These are phyloP conservation scores for Drosophila mayri DNA, from an alignment of 1,140 invertebrate species.

Conservation along the genomic window DNA sequence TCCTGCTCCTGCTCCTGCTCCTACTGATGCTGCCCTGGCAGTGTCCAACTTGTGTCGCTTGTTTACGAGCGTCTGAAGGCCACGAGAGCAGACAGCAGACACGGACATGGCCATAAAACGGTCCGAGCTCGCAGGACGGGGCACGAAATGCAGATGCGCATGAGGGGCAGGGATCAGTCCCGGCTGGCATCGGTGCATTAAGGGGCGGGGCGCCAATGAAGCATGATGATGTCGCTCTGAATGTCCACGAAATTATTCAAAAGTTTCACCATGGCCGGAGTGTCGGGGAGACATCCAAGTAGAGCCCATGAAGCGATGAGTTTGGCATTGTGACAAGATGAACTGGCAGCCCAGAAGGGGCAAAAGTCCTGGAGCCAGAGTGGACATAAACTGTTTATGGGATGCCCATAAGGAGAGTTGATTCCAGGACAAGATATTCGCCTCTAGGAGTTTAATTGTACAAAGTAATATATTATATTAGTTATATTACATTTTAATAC, in stretches of 20 bases:
- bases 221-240: conserved; percentile 45
- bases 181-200: conserved; percentile 28
- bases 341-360: conserved; percentile 13
- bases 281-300: background rate
- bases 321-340: conserved; percentile 53
- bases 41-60: conserved; percentile 62
- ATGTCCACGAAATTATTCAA: conserved; percentile 54
- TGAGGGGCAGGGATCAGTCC: conserved; percentile 16
- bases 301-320: conserved; percentile 17
- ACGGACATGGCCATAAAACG: conserved; percentile 63
- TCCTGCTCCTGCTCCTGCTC: background rate
- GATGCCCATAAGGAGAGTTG: background rate
- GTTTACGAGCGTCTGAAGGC: conserved; percentile 78
- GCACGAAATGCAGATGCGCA: conserved; percentile 24
- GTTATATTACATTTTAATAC: background rate
- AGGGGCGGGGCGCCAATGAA: conserved; percentile 39
- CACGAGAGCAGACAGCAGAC: conserved; percentile 59
- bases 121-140: conserved; percentile 24
- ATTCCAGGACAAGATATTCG: background rate
- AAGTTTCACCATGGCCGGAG: conserved; percentile 32
- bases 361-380: background rate
- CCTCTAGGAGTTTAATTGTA: background rate
- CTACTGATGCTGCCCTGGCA: conserved; percentile 24
- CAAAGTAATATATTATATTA: background rate
- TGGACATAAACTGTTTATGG: conserved; percentile 23